Percentiles rank a stretch among this genome's conserved stretches.
phyloP scores from a whole-genome alignment of 2,113 vertebrate genomes.

The Formicarius rufipectus region DNA sequence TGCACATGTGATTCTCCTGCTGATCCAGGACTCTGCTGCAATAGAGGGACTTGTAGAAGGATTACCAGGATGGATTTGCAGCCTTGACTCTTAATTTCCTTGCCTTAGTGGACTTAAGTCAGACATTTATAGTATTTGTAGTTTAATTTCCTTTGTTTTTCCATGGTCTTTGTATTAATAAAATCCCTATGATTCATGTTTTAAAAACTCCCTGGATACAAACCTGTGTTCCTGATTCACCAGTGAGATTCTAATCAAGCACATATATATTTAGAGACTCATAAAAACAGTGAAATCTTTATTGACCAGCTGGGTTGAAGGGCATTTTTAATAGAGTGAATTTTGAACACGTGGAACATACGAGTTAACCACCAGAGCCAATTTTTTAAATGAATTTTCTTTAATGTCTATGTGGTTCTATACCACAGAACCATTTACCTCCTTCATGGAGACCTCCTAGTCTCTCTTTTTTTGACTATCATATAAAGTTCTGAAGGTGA shows the following conservation, averaged over 20 bases:
- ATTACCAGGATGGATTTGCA: slow-evolving; percentile 25
- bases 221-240: background rate
- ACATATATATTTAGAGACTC: slow-evolving; percentile 34
- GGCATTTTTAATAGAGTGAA: background rate
- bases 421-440: background rate
- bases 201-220: slow-evolving; percentile 17
- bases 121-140: slow-evolving; percentile 41
- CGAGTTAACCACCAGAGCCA: background rate
- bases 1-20: background rate
- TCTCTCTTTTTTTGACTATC: background rate
- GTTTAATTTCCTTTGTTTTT: slow-evolving; percentile 64
- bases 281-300: slow-evolving; percentile 15
- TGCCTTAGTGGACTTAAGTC: slow-evolving; percentile 25
- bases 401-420: background rate
- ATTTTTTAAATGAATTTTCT: background rate
- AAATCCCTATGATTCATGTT: slow-evolving; percentile 49
- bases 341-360: background rate
- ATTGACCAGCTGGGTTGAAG: background rate
- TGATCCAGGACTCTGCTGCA: background rate
- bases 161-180: slow-evolving; percentile 54
- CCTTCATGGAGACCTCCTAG: background rate
- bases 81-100: slow-evolving; percentile 33
- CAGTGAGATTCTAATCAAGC: slow-evolving; percentile 20
- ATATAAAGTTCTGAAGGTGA: background rate
- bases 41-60: background rate